Base-by-base conservation (phyloP, 2,113 vertebrate genomes). In the Paralichthys olivaceus region DNA sequence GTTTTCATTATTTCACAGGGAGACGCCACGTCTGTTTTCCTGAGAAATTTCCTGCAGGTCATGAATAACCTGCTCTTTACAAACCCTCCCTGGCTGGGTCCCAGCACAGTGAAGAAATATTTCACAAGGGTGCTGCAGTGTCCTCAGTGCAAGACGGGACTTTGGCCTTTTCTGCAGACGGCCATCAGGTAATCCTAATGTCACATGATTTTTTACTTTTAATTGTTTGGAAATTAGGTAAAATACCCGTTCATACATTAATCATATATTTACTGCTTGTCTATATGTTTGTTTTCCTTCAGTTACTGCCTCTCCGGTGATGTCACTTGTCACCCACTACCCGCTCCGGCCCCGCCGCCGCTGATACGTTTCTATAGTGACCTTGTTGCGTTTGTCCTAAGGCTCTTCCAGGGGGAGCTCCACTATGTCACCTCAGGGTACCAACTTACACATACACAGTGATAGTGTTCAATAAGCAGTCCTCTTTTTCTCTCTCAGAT, bases 81-180 rank as follows among this genome's bases (percentile, higher is more conserved):
- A 70, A 96, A 97, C 88, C 96, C 98, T 86, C 96, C 97, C 20
- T 98, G 96, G 96, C 90, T 95, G 62, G 95, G 92, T 7, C 69
- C 91, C 1, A 80, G 63, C 19, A 90, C 89, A 71, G 89, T 94
- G 56, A 94, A 86, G 59, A 93, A 84, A 9, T 99, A 97, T 83
- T 99, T 96, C 20, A 81, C 93, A 64, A 89, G 96, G 66, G 79
- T 97, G 87, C 91, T 99, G 89, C 97, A 98, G 82, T 99, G 98
- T 92, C 97, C 98, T 69, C 23, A 87, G 51, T 99, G 97, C 90
- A 95, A 95, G 85, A 91, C 66, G 23, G 97, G 96, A 54, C 82
- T 94, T 1, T 98, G 96, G 96, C 88, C 95, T 65, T 94, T 97
- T 6, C 72, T 98, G 12, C 94, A 98, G 82, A 91, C 91, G 2